Base-by-base conservation (phyloP, 2,797 vertebrate genomes). In the Acanthis flammea region DNA sequence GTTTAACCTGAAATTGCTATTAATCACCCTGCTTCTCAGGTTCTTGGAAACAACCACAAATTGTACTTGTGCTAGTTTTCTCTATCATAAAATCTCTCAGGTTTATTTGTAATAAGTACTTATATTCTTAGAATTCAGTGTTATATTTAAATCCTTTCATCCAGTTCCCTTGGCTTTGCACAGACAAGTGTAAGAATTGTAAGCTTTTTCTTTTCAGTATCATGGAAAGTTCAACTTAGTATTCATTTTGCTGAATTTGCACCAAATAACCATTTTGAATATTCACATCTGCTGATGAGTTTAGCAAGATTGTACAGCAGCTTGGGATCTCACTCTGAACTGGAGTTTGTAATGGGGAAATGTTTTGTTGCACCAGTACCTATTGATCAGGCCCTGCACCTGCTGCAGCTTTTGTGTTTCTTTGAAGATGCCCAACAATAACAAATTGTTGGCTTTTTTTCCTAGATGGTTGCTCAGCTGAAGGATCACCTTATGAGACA, bases 401-500 rank as follows among this genome's bases (percentile, higher is more conserved):
- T 81, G 53, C 37, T 88, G 33, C 48, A 62, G 47, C 5, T 65
- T 86, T 55, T 57, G 31, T 25, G 18, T 44, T 27, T 77, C 66
- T 61, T 41, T 84, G 31, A 83, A 66, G 67, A 57, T 62, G 23
- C 25, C 28, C 6, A 30, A 28, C 3, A 10, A 45, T 17, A 31
- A 24, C 42, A 35, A 81, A 67, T 44, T 44, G 13, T 68, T 90
- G 48, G 0, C 16, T 86, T 60, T 44, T 95, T 96, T 96, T 4
- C 81, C 81, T 91, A 99, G 99, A 99, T 98, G 93, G 98, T 99
- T 90, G 98, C 98, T 93, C 99, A 99, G 95, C 98, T 99, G 42
- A 98, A 98, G 88, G 99, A 99, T 68, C 99, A 99, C 88, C 98
- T 99, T 81, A 98, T 98, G 96, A 98, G 98, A 97, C 98, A 99